Evolutionary conservation across 1,140 invertebrate genomes (phyloP).

Genomic region (Drosophila grimshawi): DNA sequence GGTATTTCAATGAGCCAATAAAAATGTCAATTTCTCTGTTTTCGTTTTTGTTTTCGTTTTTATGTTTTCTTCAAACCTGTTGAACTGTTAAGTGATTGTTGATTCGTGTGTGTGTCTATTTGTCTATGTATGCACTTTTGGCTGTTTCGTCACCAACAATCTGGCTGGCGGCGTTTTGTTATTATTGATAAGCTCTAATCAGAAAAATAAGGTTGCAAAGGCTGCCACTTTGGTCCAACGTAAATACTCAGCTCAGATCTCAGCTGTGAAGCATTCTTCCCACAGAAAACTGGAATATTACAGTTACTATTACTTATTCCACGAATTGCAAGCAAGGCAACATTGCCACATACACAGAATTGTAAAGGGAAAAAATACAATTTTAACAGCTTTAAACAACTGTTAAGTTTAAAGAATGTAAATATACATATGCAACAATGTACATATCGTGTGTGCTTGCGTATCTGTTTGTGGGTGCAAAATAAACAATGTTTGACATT

Average conservation of each 20-base stretch:
- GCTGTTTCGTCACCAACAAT: conserved; percentile 40
- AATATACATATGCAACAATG: conserved; percentile 25
- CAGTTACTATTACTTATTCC: conserved; percentile 6
- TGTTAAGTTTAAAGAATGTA: conserved; percentile 20
- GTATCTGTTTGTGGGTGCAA: conserved; percentile 14
- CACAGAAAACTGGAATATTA: conserved; percentile 14
- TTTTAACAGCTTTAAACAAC: conserved; percentile 6
- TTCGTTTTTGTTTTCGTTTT: not conserved
- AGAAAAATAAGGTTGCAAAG: conserved; percentile 20
- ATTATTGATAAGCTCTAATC: conserved; percentile 43
- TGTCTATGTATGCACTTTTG: conserved; percentile 9
- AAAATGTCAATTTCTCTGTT: conserved; percentile 23
- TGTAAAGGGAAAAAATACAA: not conserved
- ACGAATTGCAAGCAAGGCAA: not conserved
- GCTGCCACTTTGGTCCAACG: conserved; percentile 8
- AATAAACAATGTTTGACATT: conserved; percentile 61
- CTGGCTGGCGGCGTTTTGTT: not conserved
- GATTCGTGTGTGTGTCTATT: conserved; percentile 17
- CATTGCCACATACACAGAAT: conserved; percentile 26
- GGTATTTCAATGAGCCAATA: conserved; percentile 8
- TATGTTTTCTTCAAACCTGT: conserved; percentile 37
- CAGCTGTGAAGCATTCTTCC: conserved; percentile 14
- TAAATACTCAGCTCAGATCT: conserved; percentile 15
- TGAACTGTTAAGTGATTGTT: conserved; percentile 23
- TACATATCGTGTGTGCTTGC: conserved; percentile 16